Base-by-base conservation (phyloP, 2,113 vertebrate species). In the Pygoscelis antarcticus region DNA sequence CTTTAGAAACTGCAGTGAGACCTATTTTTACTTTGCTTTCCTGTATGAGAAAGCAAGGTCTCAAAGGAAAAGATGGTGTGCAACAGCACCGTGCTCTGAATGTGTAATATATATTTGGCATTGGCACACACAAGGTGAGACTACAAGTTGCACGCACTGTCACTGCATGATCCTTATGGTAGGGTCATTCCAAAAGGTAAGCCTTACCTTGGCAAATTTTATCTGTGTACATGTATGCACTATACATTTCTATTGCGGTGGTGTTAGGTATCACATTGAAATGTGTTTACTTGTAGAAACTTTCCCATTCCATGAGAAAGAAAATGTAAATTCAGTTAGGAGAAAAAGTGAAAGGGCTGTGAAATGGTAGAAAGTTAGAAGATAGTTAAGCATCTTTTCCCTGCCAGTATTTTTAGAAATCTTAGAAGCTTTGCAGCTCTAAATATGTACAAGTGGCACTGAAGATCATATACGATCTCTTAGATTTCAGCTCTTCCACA, bases 221-320 rank as follows among this genome's bases (percentile, higher is more conserved):
- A 12, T 68, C 38, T 51, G 15, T 58, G 38, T 70, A 13, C 36
- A 11, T 15, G 27, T 12, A 18, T 15, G 3, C 22, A 34, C 16
- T 58, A 18, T 26, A 4, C 14, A 18, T 58, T 72, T 47, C 32
- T 83, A 0, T 26, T 54, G 20, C 20, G 23, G 9, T 72, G 17
- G 0, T 60, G 17, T n/a, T 57, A 16, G 0, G 0, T 42, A 18
- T 36, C 71, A 60, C 8, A 18, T n/a, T 54, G 60, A 72, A 54
- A 52, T 62, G 7, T 83, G 32, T 32, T 77, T 91, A 15, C 42
- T 34, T 13, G 6, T 32, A 47, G 20, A 75, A 79, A 76, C 16
- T 27, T 49, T 84, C 34, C 29, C 15, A 38, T 62, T 74, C 65
- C 27, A 5, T 57, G 38, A 70, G 38, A 25, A 84, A 32, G 27